Conservation (phyloP, 2,113 vertebrate genomes). For the Origma solitaria region DNA sequence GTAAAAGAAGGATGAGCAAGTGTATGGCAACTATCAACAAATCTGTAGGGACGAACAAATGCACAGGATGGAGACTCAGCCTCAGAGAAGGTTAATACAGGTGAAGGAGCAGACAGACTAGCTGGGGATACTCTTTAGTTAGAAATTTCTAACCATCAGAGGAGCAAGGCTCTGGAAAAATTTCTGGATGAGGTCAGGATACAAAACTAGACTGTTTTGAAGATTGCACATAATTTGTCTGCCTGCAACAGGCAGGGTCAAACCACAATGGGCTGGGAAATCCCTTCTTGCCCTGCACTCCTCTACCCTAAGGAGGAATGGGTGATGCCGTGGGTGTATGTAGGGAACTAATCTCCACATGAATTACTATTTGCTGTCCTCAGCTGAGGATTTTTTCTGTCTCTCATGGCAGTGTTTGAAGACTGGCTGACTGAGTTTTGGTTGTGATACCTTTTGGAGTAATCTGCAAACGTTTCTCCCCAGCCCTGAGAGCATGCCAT, state of each 20-base stretch:
- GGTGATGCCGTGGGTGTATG: rapidly evolving
- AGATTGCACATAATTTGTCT: not conserved
- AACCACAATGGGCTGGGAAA: not conserved
- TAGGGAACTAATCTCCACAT: not conserved
- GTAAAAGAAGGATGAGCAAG: not conserved
- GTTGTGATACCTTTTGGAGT: not conserved
- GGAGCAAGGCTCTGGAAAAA: not conserved
- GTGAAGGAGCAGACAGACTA: not conserved
- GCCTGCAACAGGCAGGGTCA: not conserved
- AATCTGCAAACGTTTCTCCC: not conserved
- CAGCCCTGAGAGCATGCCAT: not conserved
- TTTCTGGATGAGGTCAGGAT: not conserved
- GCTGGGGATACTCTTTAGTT: not conserved
- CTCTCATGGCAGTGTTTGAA: not conserved
- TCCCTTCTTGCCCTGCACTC: not conserved
- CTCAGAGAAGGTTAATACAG: not conserved
- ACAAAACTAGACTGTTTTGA: not conserved
- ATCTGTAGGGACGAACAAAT: not conserved
- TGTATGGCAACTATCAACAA: not conserved
- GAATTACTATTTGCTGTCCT: not conserved
- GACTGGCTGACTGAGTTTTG: not conserved
- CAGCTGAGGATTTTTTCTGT: not conserved
- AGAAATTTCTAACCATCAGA: not conserved
- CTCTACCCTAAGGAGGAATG: rapidly evolving
- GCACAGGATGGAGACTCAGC: not conserved